Percentiles rank a stretch among this genome's conserved stretches.
Evolutionary conservation across 2,797 vertebrate genomes (phyloP).

Genomic region (Eutrigla gurnardus): DNA sequence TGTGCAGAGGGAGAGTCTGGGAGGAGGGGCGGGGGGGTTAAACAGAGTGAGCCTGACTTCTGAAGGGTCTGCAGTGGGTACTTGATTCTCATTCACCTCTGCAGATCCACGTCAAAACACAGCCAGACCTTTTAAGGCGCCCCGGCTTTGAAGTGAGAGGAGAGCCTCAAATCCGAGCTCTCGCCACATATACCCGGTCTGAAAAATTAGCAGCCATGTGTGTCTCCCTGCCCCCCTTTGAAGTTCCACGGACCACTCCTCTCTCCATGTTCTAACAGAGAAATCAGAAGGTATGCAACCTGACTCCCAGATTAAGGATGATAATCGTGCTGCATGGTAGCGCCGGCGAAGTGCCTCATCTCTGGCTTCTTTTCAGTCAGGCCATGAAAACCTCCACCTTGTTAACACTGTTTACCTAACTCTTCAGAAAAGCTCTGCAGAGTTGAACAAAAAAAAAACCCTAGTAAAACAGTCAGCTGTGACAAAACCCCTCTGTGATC

Average conservation of each 20-base stretch:
- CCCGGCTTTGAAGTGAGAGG: conserved; percentile 89
- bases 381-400: conserved; percentile 71
- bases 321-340: conserved; percentile 76
- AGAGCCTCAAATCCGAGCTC: conserved; percentile 87
- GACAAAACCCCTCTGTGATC: conserved; percentile 75
- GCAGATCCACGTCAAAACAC: conserved; percentile 89
- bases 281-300: conserved; percentile 88
- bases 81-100: conserved; percentile 90
- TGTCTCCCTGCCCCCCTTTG: conserved; percentile 85
- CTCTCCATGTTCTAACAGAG: conserved; percentile 78
- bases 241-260: conserved; percentile 80
- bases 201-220: conserved; percentile 87
- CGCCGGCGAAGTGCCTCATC: conserved; percentile 52
- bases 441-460: conserved; percentile 63
- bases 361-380: conserved; percentile 75
- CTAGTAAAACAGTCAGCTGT: conserved; percentile 66
- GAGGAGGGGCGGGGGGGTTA: conserved; percentile 66
- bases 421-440: conserved; percentile 73
- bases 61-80: conserved; percentile 82
- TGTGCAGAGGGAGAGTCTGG: conserved; percentile 72
- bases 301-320: conserved; percentile 83
- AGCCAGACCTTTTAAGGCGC: conserved; percentile 87
- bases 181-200: conserved; percentile 83
- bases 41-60: conserved; percentile 84
- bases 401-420: conserved; percentile 81